A percentile compares a stretch with the other conserved stretches of the same genome.
phyloP scores from a whole-genome alignment of 2,113 vertebrate species.

The Apteryx mantelli region DNA sequence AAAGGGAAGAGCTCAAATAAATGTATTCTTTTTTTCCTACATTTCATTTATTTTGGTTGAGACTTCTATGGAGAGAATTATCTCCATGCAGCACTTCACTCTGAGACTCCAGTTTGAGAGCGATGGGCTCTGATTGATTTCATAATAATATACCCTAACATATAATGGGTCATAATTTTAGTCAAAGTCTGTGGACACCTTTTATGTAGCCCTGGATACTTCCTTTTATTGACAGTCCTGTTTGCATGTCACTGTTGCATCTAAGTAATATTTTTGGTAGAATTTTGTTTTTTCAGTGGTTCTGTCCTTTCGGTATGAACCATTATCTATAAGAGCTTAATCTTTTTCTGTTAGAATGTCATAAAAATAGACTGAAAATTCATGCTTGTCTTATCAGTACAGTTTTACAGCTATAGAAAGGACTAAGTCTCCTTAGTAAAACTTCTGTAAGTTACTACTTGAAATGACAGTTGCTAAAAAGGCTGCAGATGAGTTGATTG shows the following conservation, averaged over 20 bases:
- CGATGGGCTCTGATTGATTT: neutral
- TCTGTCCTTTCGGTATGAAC: neutral
- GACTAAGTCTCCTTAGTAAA: neutral
- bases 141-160: neutral
- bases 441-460: neutral
- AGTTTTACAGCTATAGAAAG: neutral
- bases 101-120: neutral
- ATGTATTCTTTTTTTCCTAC: neutral
- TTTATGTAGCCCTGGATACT: fast-evolving
- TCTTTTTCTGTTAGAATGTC: neutral
- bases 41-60: neutral
- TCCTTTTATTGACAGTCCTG: neutral
- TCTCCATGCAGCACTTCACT: neutral
- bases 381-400: neutral
- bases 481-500: neutral
- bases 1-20: neutral
- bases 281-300: neutral
- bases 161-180: neutral
- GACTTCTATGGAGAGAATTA: fast-evolving
- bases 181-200: neutral
- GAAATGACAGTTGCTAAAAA: neutral
- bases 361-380: neutral
- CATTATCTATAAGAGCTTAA: neutral
- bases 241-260: neutral
- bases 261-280: neutral